A percentile compares a stretch with the other conserved stretches of the same genome.
Conservation (phyloP, 2,113 vertebrate species). For the Podarcis raffonei region DNA sequence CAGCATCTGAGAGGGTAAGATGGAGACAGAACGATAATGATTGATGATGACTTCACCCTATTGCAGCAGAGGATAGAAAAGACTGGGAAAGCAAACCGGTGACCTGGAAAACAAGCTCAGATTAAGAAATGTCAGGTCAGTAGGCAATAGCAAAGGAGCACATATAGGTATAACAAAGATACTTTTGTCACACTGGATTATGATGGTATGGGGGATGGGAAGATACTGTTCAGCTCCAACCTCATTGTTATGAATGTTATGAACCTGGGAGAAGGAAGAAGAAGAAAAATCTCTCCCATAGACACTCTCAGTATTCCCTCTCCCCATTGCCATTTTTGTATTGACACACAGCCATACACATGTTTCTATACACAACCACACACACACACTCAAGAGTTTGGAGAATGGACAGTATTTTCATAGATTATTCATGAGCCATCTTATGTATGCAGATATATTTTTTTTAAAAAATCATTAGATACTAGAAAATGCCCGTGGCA, state of each 20-base stretch:
- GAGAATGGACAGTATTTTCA: not conserved
- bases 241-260: not conserved
- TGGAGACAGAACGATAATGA: not conserved
- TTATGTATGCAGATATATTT: not conserved
- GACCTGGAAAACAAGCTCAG: slow-evolving; percentile 29
- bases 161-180: not conserved
- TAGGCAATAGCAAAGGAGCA: slow-evolving; percentile 22
- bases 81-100: slow-evolving; percentile 27
- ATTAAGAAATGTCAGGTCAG: slow-evolving; percentile 21
- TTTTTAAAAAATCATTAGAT: not conserved
- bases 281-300: not conserved
- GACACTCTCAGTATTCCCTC: slow-evolving; percentile 14
- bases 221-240: slow-evolving; percentile 18
- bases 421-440: not conserved
- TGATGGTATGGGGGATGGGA: slow-evolving; percentile 1
- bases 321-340: not conserved
- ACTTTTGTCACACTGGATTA: slow-evolving; percentile 35
- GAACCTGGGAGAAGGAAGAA: not conserved
- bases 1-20: not conserved
- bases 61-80: slow-evolving; percentile 11
- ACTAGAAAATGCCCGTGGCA: not conserved
- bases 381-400: not conserved
- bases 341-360: not conserved
- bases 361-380: too few species aligned
- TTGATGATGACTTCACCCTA: not conserved